Conservation (phyloP, 2,888 invertebrate genomes). For the Cactoblastis cactorum region DNA sequence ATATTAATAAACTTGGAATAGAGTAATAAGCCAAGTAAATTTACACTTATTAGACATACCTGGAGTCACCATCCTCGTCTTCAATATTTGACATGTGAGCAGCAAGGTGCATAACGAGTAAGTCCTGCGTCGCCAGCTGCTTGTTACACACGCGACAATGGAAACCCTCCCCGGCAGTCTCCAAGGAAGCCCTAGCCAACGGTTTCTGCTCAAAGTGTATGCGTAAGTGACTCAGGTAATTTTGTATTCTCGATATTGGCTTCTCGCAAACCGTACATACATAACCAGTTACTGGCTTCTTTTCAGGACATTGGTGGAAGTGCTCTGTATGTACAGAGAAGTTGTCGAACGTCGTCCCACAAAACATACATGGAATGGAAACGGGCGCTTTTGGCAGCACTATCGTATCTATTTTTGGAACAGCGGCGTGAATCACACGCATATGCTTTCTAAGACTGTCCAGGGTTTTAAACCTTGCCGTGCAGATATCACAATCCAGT, state of each 20-base stretch:
- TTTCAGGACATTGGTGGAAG: constrained; percentile 47
- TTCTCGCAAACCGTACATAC: constrained; percentile 57
- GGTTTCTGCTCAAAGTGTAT: constrained; percentile 45
- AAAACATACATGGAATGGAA: constrained; percentile 58
- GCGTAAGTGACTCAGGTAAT: constrained; percentile 39
- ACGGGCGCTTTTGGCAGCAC: constrained; percentile 19
- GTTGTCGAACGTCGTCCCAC: constrained; percentile 47
- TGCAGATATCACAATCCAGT: constrained; percentile 55
- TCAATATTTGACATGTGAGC: constrained; percentile 63
- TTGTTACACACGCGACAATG: constrained; percentile 64
- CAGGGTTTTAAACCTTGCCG: constrained; percentile 52
- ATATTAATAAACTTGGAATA: too few species aligned
- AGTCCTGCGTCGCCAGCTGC: constrained; percentile 52
- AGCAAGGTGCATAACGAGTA: constrained; percentile 61
- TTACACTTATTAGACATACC: too few species aligned
- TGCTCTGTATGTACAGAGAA: constrained; percentile 54
- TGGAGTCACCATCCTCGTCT: constrained; percentile 46
- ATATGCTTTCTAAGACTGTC: constrained; percentile 65
- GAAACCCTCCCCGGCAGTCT: constrained; percentile 23
- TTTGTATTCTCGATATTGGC: constrained; percentile 20
- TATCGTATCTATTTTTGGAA: constrained; percentile 35
- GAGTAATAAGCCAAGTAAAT: too few species aligned
- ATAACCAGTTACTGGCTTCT: constrained; percentile 32
- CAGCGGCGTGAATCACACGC: constrained; percentile 59
- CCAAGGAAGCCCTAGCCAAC: constrained; percentile 19